Conservation (phyloP, 2,888 invertebrate genomes). For the Pristionchus arcanus region DNA sequence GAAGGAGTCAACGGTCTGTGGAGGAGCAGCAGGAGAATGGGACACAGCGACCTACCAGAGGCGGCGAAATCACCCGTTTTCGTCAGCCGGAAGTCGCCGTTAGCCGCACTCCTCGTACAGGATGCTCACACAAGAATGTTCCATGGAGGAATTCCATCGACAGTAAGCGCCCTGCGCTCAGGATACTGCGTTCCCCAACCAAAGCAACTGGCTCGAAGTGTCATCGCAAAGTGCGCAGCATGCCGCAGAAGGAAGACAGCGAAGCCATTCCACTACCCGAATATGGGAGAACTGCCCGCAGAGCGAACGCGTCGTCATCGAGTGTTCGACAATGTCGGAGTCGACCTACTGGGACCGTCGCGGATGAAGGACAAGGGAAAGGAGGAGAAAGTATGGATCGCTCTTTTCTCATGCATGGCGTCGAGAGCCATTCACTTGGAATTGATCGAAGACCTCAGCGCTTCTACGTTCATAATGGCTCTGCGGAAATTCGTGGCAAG, state of each 20-base stretch:
- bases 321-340: constrained; percentile 74
- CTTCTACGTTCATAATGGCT: constrained; percentile 75
- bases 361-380: constrained; percentile 59
- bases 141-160: constrained; percentile 6
- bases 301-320: constrained; percentile 64
- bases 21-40: not conserved
- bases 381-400: constrained; percentile 74
- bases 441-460: constrained; percentile 74
- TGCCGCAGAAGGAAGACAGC: constrained; percentile 52
- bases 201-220: constrained; percentile 3
- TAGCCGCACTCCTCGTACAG: not conserved
- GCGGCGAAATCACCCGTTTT: constrained; percentile 51
- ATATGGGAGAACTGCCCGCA: constrained; percentile 76
- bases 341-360: constrained; percentile 35
- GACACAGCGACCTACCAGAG: constrained; percentile 57
- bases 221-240: not conserved
- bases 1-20: too few relatives aligned
- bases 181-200: not conserved
- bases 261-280: constrained; percentile 74
- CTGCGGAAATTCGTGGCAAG: constrained; percentile 78
- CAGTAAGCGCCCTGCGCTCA: constrained; percentile 65
- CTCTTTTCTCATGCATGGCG: constrained; percentile 80
- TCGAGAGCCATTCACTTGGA: constrained; percentile 80
- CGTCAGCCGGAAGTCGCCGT: not conserved
- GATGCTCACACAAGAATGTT: not conserved